Percentiles rank a stretch among this genome's conserved stretches.
Conservation (phyloP, 2,888 invertebrate species). For the Anthophora plumipes region DNA sequence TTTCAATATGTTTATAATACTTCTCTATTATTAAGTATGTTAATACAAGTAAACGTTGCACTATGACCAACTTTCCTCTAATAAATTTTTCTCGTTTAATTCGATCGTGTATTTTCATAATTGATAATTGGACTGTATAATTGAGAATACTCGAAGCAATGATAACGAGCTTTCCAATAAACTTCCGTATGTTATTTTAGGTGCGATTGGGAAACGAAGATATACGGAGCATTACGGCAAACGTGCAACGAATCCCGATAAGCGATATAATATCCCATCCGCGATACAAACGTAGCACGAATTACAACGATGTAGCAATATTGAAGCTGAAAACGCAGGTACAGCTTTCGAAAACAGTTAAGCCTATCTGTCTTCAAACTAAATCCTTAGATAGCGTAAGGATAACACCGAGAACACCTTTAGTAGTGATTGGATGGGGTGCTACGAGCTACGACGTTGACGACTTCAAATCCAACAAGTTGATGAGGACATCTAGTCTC, state of each 20-base stretch:
- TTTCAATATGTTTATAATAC: too few relatives aligned
- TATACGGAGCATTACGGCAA: constrained; percentile 47
- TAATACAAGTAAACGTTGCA: too few relatives aligned
- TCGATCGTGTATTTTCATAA: neutral
- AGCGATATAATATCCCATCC: constrained; percentile 74
- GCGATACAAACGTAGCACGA: constrained; percentile 70
- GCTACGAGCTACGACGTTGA: constrained; percentile 62
- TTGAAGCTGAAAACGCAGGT: constrained; percentile 70
- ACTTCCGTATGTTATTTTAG: constrained; percentile 55
- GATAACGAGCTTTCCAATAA: neutral
- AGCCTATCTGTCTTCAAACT: constrained; percentile 78
- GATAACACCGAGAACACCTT: constrained; percentile 52
- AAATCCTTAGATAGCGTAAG: constrained; percentile 54
- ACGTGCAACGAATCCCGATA: constrained; percentile 73
- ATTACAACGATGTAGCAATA: constrained; percentile 79
- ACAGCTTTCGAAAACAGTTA: constrained; percentile 66
- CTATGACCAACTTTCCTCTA: too few relatives aligned
- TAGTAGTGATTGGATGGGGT: constrained; percentile 79
- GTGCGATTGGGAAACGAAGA: constrained; percentile 77
- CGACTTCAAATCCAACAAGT: constrained; percentile 37
- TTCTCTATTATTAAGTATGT: too few relatives aligned
- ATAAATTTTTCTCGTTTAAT: too few relatives aligned
- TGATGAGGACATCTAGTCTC: constrained; percentile 77
- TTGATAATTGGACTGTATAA: neutral
- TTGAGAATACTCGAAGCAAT: neutral